Evolutionary conservation across 2,797 vertebrate genomes (phyloP), one percentile per base, ranked within the genome.

Genomic region (Pangasius djambal): DNA sequence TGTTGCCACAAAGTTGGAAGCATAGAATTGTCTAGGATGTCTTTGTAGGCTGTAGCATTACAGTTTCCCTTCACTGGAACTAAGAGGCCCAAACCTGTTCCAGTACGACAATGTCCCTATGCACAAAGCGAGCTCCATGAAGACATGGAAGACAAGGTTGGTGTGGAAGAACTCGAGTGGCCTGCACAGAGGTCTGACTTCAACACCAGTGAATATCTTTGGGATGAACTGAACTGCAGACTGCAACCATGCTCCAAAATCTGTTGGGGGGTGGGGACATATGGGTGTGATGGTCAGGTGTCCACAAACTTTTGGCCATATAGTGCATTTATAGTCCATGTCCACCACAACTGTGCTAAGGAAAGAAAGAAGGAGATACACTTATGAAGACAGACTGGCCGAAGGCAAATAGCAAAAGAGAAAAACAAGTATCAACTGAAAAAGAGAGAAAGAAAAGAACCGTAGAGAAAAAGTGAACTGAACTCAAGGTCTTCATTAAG

Each of bases 401-500:
- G 61, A 82, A 8, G 34, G 79, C 57, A 63, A 61, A 40, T 15
- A 63, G 20, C 34, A 40, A 40, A 40, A 82, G 57, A 44, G 13
- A 48, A 44, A 44, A 83, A 63, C 13, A n/a, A 57, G 55, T 40
- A 82, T 37, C 4, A 4, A 48, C 61, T 28, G 57, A 65, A 65
- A n/a, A 12, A 40, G 48, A 52, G 55, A 16, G 57, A n/a, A 65
- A 82, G 52, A 57, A 83, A 65, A 44, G 57, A 16, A 83, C 37
- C 34, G 5, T 20, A 81, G n/a, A 52, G n/a, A 31, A 37, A 37
- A 34, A 12, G 50, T 57, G 28, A 57, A 22, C 78, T 83, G 20
- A 40, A 82, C 34, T 82, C 34, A 28, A 40, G 34, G 57, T 82
- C 57, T 61, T 59, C 37, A 59, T 81, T 18, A 82, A 82, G 79